These are phyloP conservation scores for Megamerina dolium DNA, from an alignment of 2,888 invertebrate genomes.

Conservation along the genomic window DNA sequence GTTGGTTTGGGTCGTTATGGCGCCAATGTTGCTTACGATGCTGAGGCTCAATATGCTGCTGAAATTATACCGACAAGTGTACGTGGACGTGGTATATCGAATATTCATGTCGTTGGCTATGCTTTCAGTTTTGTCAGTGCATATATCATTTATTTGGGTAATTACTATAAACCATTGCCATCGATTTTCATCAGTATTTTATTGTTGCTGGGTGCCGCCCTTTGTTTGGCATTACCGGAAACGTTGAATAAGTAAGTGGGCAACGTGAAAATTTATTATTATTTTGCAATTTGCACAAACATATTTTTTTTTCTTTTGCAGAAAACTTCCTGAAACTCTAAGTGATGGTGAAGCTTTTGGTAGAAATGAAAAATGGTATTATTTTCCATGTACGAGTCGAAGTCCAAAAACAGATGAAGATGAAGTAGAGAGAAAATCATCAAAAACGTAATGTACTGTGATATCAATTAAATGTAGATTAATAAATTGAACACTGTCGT, in stretches of 20 bases:
- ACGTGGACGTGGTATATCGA: slow-evolving; percentile 57
- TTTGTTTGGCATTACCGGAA: slow-evolving; percentile 57
- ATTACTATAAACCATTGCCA: slow-evolving; percentile 50
- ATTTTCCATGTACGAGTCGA: slow-evolving; percentile 52
- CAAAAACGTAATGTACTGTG: too few relatives aligned
- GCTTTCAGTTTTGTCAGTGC: slow-evolving; percentile 55
- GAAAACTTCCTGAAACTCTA: slow-evolving; percentile 54
- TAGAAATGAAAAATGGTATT: slow-evolving; percentile 51
- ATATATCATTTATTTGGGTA: slow-evolving; percentile 52
- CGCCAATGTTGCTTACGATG: slow-evolving; percentile 57
- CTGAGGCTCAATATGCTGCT: slow-evolving; percentile 59
- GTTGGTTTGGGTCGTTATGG: slow-evolving; percentile 54
- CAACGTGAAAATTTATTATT: background rate
- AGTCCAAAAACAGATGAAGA: too few relatives aligned
- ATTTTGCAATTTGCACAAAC: background rate
- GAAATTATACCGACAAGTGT: slow-evolving; percentile 60
- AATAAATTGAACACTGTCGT: too few relatives aligned
- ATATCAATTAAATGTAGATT: too few relatives aligned
- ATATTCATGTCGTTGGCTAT: slow-evolving; percentile 58
- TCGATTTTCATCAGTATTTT: slow-evolving; percentile 53
- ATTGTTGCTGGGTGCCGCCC: slow-evolving; percentile 51
- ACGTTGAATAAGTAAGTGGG: slow-evolving; percentile 49
- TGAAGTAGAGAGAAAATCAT: too few relatives aligned
- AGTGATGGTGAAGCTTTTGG: slow-evolving; percentile 57
- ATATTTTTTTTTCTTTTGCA: slow-evolving; percentile 17